phyloP scores from a whole-genome alignment of 2,888 invertebrate species.

The Ditylenchus weischeri region DNA sequence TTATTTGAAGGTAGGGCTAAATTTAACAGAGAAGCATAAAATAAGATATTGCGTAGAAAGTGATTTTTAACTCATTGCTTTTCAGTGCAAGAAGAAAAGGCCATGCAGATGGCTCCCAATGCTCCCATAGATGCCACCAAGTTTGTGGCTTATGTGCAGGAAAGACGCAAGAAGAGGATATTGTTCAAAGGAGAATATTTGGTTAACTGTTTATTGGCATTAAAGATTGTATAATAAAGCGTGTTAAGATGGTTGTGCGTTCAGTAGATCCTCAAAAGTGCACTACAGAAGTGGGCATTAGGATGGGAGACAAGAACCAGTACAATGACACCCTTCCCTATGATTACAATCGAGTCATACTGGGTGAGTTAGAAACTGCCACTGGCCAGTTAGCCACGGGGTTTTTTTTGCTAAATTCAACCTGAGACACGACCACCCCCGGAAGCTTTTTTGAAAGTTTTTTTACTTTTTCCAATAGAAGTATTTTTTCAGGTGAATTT shows the following conservation, averaged over 20 bases:
- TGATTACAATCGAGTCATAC: conserved; percentile 57
- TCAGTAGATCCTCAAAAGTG: conserved; percentile 53
- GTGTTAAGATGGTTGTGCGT: conserved; percentile 55
- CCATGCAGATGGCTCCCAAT: conserved; percentile 58
- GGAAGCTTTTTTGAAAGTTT: no score
- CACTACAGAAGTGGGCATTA: conserved; percentile 50
- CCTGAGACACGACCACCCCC: no score
- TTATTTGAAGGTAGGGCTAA: no score
- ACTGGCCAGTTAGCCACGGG: no score
- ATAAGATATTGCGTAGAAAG: no score
- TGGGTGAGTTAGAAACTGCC: conserved; percentile 16
- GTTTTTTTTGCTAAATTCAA: no score
- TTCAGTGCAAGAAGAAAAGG: conserved; percentile 60
- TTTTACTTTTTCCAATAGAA: no score
- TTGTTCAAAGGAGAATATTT: conserved; percentile 59
- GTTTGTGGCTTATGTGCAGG: conserved; percentile 58
- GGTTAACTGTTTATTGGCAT: conserved; percentile 34
- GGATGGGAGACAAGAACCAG: conserved; percentile 55
- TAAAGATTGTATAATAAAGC: conserved; percentile 11
- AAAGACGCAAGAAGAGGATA: conserved; percentile 58
- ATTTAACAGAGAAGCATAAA: no score
- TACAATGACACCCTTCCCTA: conserved; percentile 58
- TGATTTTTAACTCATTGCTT: conserved; percentile 16
- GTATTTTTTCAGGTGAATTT: no score
- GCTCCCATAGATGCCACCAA: conserved; percentile 56